These are phyloP conservation scores for Lasioglossum morio DNA, from an alignment of 2,888 invertebrate species.

Conservation along the genomic window DNA sequence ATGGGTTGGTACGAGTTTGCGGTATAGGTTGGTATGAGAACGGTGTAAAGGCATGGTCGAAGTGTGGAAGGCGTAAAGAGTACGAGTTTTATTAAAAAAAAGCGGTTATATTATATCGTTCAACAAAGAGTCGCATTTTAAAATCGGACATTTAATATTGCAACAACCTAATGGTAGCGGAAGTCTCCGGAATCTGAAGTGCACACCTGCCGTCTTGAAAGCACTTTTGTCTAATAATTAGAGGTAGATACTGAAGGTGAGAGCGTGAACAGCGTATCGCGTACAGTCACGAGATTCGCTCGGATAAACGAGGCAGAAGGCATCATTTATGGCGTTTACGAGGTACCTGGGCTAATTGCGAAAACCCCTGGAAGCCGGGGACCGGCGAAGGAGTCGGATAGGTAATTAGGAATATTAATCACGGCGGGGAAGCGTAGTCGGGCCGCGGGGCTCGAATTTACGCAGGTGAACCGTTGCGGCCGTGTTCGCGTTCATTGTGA, in stretches of 20 bases:
- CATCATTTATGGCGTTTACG: conserved; percentile 49
- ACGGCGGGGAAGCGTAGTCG: conserved; percentile 25
- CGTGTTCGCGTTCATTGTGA: conserved; percentile 39
- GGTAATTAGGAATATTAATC: conserved; percentile 61
- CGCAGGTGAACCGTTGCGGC: conserved; percentile 15
- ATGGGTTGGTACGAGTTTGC: no score
- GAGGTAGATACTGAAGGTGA: background rate
- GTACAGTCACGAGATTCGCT: background rate
- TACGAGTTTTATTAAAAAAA: no score
- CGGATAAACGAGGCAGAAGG: conserved; percentile 38
- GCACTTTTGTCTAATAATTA: background rate
- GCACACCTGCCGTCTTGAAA: background rate
- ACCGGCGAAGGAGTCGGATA: conserved; percentile 29
- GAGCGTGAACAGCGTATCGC: background rate
- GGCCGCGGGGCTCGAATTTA: conserved; percentile 18
- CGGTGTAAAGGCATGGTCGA: no score
- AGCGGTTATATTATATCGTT: no score
- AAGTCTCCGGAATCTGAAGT: background rate
- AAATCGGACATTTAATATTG: no score
- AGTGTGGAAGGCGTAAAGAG: no score
- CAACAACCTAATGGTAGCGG: no score
- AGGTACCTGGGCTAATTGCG: conserved; percentile 51
- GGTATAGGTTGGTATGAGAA: no score
- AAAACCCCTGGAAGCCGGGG: background rate
- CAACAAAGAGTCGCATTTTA: no score